Percentiles rank a stretch among this genome's conserved stretches.
phyloP scores from a whole-genome alignment of 2,113 vertebrate species.

The Ailuropoda melanoleuca region DNA sequence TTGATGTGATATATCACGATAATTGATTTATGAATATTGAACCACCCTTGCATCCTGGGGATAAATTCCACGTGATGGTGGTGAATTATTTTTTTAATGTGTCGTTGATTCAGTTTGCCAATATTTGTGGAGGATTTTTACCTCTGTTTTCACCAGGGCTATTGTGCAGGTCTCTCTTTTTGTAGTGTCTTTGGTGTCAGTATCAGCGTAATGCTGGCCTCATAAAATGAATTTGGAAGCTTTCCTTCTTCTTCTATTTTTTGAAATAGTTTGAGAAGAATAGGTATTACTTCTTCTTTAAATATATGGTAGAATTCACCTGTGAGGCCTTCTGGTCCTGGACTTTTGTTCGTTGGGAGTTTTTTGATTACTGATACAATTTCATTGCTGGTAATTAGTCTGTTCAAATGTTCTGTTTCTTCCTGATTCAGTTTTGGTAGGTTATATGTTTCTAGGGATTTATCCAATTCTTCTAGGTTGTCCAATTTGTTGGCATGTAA shows the following conservation, averaged over 20 bases:
- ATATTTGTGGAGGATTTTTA: neutral
- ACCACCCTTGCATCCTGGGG: neutral
- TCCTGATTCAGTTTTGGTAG: neutral
- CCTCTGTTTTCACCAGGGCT: neutral
- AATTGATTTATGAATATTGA: neutral
- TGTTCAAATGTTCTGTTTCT: neutral
- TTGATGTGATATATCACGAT: neutral
- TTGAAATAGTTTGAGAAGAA: neutral
- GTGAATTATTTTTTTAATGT: neutral
- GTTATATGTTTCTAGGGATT: neutral
- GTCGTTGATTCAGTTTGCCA: neutral
- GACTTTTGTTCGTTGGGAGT: neutral
- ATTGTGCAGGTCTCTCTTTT: neutral
- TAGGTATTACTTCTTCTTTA: neutral
- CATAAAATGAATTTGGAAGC: neutral
- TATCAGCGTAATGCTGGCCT: neutral
- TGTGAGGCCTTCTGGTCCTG: neutral
- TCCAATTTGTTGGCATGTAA: neutral
- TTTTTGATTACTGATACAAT: neutral
- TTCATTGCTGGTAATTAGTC: neutral
- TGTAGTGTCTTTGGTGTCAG: neutral
- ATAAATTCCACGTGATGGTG: neutral
- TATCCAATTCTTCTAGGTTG: neutral
- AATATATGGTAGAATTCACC: neutral
- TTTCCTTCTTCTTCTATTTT: neutral